phyloP scores from a whole-genome alignment of 1,140 invertebrate genomes.

The Neodiprion lecontei region DNA sequence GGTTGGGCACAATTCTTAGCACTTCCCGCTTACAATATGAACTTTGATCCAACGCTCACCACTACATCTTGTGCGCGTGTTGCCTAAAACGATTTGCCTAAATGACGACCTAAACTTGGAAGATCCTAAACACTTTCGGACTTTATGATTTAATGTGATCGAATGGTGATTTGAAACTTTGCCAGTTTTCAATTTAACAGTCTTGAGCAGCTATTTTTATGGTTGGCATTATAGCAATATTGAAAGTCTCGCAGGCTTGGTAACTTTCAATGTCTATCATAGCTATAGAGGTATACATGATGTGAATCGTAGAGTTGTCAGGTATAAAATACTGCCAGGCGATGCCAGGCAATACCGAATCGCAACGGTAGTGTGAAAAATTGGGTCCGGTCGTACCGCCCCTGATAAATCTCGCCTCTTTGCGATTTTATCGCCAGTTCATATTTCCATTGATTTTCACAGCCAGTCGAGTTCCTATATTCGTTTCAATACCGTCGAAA shows the following conservation, averaged over 20 bases:
- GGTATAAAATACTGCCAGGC: background rate
- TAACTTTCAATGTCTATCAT: background rate
- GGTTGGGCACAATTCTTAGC: background rate
- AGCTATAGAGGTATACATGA: background rate
- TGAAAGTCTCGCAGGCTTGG: constrained; percentile 26
- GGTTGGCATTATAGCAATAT: constrained; percentile 37
- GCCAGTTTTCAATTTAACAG: background rate
- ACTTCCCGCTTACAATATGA: background rate
- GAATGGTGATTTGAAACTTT: background rate
- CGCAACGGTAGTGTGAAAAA: background rate
- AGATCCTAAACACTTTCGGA: background rate
- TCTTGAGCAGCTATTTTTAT: constrained; percentile 39
- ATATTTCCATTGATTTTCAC: background rate
- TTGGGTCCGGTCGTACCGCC: background rate
- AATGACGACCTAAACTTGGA: background rate
- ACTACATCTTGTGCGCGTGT: background rate
- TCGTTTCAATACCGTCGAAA: background rate
- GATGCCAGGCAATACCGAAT: background rate
- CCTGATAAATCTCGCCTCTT: no score
- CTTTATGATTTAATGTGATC: background rate
- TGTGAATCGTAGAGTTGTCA: constrained; percentile 24
- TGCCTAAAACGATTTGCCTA: background rate
- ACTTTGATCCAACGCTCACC: background rate
- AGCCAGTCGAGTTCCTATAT: background rate
- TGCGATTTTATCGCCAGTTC: background rate